Evolutionary conservation across 2,113 vertebrate genomes (phyloP), one percentile per base, ranked within the genome.

Genomic region (Taurulus bubalis): DNA sequence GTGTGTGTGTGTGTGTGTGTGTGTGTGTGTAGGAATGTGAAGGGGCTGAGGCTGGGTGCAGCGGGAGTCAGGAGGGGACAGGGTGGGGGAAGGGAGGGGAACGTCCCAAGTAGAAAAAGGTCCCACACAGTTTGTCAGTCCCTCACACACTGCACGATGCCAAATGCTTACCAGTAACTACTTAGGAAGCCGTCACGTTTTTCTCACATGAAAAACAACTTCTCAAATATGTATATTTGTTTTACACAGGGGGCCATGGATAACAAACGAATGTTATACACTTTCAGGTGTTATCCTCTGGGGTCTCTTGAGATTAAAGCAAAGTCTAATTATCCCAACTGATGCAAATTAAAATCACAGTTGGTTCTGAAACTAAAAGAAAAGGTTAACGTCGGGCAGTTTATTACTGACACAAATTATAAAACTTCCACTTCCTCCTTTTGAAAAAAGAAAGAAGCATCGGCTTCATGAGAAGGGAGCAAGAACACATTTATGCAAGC

Each of bases 401-500:
- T 60, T 42, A 66, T 70, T 45, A 12, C 32, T 26, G 32, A 66
- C 30, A 42, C 58, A 85, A 85, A 85, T 74, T 4, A 67, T 30
- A 32, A 40, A 56, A 71, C 78, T 85, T 89, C 73, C 80, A 91
- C 89, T 93, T 94, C 89, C 89, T 90, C 59, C n/a, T 92, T 88
- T 83, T 15, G 20, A 51, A n/a, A 71, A 62, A 78, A 65, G 74
- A 75, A 70, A 77, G 38, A 20, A 2, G 26, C 79, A 24, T 34
- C 56, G 66, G 42, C 78, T 80, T 89, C 24, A 51, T 75, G 58
- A 77, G 74, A 85, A 34, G 32, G 24, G 71, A 83, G 82, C 84
- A 84, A 87, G 82, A 91, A 85, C 70, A 80, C 90, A 93, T 87
- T 78, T 92, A 91, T 92, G 90, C 88, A 92, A 90, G 89, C 77